These are phyloP conservation scores for Bombus breviceps DNA, from an alignment of 1,140 invertebrate genomes.

Conservation along the genomic window DNA sequence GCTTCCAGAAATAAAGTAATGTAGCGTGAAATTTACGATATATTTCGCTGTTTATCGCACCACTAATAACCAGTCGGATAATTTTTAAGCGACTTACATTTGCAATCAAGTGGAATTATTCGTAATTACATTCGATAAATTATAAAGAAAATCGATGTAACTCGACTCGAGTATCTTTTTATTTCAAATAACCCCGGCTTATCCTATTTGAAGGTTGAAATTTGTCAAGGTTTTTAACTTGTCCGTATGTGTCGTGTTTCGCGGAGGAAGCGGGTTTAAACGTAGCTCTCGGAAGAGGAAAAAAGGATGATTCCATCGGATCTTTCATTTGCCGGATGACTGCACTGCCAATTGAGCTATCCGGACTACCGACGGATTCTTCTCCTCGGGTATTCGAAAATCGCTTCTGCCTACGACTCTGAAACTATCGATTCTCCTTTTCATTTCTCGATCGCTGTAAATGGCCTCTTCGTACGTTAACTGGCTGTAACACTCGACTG, in stretches of 20 bases:
- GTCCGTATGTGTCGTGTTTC: background rate
- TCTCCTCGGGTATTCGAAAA: background rate
- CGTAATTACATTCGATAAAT: too few species aligned
- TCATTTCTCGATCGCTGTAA: background rate
- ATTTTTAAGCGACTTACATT: too few species aligned
- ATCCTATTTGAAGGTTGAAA: too few species aligned
- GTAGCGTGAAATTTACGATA: too few species aligned
- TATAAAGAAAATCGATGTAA: too few species aligned
- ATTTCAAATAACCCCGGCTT: background rate
- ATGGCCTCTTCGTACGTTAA: background rate
- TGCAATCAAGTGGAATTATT: too few species aligned
- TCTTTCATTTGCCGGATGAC: slow-evolving; percentile 12
- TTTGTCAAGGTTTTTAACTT: background rate
- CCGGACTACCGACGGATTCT: background rate
- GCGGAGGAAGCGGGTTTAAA: background rate
- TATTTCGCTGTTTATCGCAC: too few species aligned
- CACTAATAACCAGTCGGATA: too few species aligned
- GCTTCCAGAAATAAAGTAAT: too few species aligned
- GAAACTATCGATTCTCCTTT: background rate
- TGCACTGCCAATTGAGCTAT: slow-evolving; percentile 9
- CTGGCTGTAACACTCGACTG: background rate
- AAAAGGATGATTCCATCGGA: slow-evolving; percentile 9
- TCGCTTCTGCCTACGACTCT: background rate
- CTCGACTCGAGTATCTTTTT: background rate
- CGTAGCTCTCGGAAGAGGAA: background rate